These are phyloP conservation scores for Plutomurus gul DNA, from an alignment of 1,140 invertebrate species.

Conservation along the genomic window DNA sequence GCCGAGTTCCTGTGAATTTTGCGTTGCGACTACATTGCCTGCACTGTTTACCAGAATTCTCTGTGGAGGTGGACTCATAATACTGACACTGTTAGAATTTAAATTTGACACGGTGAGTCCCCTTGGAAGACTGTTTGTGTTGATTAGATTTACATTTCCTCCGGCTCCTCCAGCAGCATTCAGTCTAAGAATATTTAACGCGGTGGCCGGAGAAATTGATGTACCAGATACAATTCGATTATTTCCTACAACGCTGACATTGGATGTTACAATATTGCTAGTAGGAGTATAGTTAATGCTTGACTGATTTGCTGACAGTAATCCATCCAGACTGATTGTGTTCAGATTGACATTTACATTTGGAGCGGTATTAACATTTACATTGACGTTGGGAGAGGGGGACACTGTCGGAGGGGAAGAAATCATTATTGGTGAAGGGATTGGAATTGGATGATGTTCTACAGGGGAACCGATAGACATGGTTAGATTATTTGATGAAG, in stretches of 20 bases:
- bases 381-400: constrained; percentile 29
- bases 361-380: constrained; percentile 36
- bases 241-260: background rate
- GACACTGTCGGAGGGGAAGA: constrained; percentile 15
- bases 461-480: constrained; percentile 29
- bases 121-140: background rate
- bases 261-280: background rate
- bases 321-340: constrained; percentile 51
- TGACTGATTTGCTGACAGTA: background rate
- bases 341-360: constrained; percentile 50
- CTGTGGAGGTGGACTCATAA: constrained; percentile 38
- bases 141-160: background rate
- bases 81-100: constrained; percentile 23
- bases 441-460: constrained; percentile 26
- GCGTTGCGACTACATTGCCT: background rate
- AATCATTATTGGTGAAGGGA: constrained; percentile 31
- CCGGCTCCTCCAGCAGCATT: background rate
- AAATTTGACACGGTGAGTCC: background rate
- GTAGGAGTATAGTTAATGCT: background rate
- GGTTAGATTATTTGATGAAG: background rate
- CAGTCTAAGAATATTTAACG: background rate
- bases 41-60: constrained; percentile 34
- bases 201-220: background rate
- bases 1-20: background rate
- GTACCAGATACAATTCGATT: background rate